phyloP scores from a whole-genome alignment of 2,113 vertebrate species.

The Zosterops hypoxanthus region DNA sequence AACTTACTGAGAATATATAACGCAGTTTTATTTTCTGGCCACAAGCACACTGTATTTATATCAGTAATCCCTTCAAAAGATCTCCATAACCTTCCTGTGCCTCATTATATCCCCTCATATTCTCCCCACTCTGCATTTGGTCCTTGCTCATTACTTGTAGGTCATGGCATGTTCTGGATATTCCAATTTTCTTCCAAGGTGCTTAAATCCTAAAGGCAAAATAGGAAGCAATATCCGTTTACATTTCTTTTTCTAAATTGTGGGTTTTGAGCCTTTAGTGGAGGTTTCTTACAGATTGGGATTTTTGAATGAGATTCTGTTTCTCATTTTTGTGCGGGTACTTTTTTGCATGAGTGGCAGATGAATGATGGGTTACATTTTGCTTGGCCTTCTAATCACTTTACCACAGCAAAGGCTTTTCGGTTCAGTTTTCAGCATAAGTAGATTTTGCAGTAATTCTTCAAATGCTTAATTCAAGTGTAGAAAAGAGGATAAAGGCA shows the following conservation, averaged over 20 bases:
- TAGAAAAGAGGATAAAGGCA: constrained; percentile 16
- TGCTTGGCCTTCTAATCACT: not conserved
- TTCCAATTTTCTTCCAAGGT: not conserved
- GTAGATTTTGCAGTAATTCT: not conserved
- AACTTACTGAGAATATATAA: not conserved
- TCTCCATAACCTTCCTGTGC: not conserved
- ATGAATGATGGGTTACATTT: not conserved
- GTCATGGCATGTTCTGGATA: not conserved
- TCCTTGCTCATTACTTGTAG: not conserved
- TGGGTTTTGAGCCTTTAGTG: not conserved
- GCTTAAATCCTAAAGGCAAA: not conserved
- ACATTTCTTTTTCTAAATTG: not conserved
- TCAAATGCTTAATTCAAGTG: not conserved
- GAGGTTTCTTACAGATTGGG: not conserved
- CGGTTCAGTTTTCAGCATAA: not conserved
- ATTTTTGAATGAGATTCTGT: not conserved
- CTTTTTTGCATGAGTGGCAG: not conserved
- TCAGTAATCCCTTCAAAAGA: not conserved
- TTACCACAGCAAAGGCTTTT: not conserved
- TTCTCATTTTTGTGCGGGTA: fast-evolving
- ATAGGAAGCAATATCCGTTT: not conserved
- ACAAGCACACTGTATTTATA: not conserved
- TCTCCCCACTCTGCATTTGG: not conserved
- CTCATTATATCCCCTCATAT: not conserved
- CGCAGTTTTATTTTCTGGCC: not conserved